Conservation (phyloP, 2,888 invertebrate genomes). For the Flexamia atlantica region DNA sequence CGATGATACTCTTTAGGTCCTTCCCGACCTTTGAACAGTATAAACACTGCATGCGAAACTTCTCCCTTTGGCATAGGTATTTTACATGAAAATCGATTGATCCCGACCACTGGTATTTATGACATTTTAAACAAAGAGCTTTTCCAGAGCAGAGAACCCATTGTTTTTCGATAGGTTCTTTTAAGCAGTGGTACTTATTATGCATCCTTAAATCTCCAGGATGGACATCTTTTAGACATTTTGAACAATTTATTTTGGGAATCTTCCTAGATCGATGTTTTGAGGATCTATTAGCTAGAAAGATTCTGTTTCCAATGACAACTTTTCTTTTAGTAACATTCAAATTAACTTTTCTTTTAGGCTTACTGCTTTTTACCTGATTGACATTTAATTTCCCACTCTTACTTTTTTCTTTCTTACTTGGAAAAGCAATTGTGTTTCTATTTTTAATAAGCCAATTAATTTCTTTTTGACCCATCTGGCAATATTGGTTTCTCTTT, state of each 20-base stretch:
- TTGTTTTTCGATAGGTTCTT: constrained; percentile 4
- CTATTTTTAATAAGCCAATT: neutral
- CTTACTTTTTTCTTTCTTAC: neutral
- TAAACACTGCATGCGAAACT: neutral
- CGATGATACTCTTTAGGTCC: neutral
- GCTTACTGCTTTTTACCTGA: neutral
- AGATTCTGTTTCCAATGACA: neutral
- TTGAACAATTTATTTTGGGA: neutral
- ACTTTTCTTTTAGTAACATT: neutral
- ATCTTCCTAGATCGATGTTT: neutral
- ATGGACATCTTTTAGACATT: neutral
- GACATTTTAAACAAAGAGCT: constrained; percentile 28
- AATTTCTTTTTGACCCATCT: neutral
- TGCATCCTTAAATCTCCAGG: neutral
- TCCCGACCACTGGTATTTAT: neutral
- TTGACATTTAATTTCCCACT: neutral
- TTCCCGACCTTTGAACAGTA: constrained; percentile 10
- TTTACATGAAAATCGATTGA: constrained; percentile 16
- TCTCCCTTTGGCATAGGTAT: neutral
- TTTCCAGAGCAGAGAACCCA: constrained; percentile 3
- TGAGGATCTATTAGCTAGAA: neutral
- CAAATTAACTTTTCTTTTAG: neutral
- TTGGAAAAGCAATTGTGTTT: neutral
- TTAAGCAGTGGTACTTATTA: constrained; percentile 19
- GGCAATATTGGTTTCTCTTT: neutral